phyloP scores from a whole-genome alignment of 2,797 vertebrate species.

The Heliangelus exortis region DNA sequence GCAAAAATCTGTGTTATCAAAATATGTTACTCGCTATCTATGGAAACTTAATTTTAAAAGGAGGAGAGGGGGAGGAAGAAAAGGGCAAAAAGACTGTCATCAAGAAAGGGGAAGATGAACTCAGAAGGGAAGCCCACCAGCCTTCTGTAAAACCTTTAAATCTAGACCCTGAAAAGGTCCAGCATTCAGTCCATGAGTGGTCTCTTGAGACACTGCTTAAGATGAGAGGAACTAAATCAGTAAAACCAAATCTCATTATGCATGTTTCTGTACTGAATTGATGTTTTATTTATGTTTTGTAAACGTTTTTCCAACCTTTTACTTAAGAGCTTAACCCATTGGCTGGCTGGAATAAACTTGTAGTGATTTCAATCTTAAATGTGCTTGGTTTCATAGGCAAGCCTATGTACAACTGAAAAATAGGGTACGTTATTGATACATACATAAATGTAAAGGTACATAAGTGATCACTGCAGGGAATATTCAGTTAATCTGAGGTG shows the following conservation, averaged over 20 bases:
- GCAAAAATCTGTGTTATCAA: neutral
- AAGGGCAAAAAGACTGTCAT: neutral
- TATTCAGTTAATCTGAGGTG: neutral
- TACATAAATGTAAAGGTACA: neutral
- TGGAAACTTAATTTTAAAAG: constrained; percentile 10
- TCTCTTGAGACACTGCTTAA: neutral
- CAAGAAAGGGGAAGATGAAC: neutral
- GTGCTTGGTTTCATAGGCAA: neutral
- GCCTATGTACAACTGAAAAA: neutral
- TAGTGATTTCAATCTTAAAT: neutral
- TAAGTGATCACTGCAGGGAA: neutral
- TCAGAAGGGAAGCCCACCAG: neutral
- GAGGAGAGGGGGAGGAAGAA: neutral
- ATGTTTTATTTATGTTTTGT: neutral
- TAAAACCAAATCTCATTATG: neutral
- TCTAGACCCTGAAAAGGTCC: neutral
- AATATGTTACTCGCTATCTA: neutral
- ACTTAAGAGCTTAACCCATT: neutral
- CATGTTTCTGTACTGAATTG: neutral
- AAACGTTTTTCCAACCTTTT: neutral
- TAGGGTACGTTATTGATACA: neutral
- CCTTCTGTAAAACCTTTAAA: neutral
- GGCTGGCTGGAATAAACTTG: neutral
- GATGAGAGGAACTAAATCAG: neutral
- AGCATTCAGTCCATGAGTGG: neutral